Evolutionary conservation across 2,113 vertebrate species (phyloP), one percentile per base, ranked within the genome.

Genomic region (Scolopax mira): DNA sequence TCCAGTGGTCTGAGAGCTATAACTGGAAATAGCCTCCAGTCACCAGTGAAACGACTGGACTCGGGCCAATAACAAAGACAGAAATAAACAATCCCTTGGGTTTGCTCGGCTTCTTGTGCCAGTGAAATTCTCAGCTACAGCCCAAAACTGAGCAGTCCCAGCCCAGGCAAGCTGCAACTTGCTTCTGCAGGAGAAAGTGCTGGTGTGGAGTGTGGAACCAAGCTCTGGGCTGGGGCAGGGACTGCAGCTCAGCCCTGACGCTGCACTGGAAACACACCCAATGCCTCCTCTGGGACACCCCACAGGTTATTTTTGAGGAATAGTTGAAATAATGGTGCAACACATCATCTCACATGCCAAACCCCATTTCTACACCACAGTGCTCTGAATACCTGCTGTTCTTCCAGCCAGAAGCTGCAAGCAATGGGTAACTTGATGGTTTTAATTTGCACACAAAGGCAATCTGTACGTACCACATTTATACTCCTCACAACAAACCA

Each of bases 1-100:
- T 91, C 92, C 82, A 91, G 92, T 22, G 55, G 88, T 39, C 88
- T 57, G 85, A 82, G 85, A 41, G 74, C 74, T 86, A 19, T 92
- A 87, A 89, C 7, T 77, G 73, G 91, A 81, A 94, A 82, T 10
- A 75, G 84, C 61, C 57, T 65, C 24, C 80, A 79, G 55, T 4
- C 31, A 41, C 19, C 28, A 79, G 70, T 37, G 71, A 64, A 81
- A 52, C 1, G 54, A 27, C 41, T 79, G 95, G 78, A 67, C 41
- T 8, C 11, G 44, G 55, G 79, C 87, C 87, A 93, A 4, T 12
- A 55, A 67, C 31, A 1, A 37, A 85, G 70, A 87, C 0, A 90
- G 82, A 83, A 79, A 8, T 18, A 37, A 91, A 16, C 0, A 0
- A 52, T 27, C 75, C 94, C 79, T 35, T 28, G 82, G 75, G 79